Conservation (phyloP, 2,888 invertebrate species). For the Zeuzera pyrina region DNA sequence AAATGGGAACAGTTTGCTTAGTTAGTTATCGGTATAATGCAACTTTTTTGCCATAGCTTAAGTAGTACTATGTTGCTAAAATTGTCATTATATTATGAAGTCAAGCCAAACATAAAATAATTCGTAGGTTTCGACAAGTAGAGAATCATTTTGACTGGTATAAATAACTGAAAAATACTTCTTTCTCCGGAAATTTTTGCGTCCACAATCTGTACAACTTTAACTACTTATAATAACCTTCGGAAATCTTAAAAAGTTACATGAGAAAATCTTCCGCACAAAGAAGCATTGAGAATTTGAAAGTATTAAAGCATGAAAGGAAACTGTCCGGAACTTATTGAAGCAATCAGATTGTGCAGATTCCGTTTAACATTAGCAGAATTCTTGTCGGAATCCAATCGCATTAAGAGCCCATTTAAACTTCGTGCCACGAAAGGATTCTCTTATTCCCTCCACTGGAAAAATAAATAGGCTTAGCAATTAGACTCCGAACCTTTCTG, state of each 20-base stretch:
- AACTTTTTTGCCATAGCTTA: too few species aligned
- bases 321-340: conserved; percentile 65
- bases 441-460: conserved; percentile 41
- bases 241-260: conserved; percentile 26
- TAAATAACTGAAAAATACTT: too few species aligned
- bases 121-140: too few species aligned
- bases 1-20: too few species aligned
- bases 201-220: background rate
- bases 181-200: too few species aligned
- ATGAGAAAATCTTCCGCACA: conserved; percentile 29
- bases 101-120: too few species aligned
- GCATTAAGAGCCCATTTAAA: conserved; percentile 64
- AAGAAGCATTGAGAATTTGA: conserved; percentile 39
- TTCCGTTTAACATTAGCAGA: conserved; percentile 62
- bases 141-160: too few species aligned
- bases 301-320: conserved; percentile 59
- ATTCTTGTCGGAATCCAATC: conserved; percentile 62
- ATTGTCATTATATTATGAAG: too few species aligned
- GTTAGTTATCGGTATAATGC: too few species aligned
- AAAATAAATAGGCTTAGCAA: conserved; percentile 47
- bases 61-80: too few species aligned
- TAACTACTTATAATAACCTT: conserved; percentile 10
- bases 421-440: conserved; percentile 55
- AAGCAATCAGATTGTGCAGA: conserved; percentile 63
- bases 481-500: conserved; percentile 10